Evolutionary conservation across 2,113 vertebrate genomes (phyloP).

Genomic region (Nothocercus julius): DNA sequence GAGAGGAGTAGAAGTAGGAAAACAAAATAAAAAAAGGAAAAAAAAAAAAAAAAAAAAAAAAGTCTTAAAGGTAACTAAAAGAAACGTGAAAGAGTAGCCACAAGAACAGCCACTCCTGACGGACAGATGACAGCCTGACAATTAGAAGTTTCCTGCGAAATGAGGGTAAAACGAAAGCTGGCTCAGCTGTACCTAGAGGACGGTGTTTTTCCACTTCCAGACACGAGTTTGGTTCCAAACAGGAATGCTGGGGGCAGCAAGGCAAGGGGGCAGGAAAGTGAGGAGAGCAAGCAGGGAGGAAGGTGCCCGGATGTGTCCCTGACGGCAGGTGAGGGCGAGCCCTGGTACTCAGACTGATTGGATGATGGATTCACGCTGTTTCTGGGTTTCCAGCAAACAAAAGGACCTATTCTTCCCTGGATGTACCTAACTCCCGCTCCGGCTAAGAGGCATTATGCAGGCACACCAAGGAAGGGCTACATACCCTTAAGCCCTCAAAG

Average conservation of each 20-base stretch:
- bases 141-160: not conserved
- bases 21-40: too few species aligned
- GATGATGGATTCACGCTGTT: constrained; percentile 73
- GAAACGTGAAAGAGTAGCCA: not conserved
- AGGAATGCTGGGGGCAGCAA: not conserved
- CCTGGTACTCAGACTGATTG: constrained; percentile 66
- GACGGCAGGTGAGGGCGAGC: constrained; percentile 54
- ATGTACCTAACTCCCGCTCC: constrained; percentile 67
- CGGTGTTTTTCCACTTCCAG: not conserved
- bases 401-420: constrained; percentile 68
- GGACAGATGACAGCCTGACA: not conserved
- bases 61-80: not conserved
- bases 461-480: constrained; percentile 56
- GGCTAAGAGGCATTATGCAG: constrained; percentile 71
- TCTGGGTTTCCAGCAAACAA: constrained; percentile 63
- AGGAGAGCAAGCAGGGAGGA: not conserved
- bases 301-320: constrained; percentile 32
- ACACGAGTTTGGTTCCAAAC: not conserved
- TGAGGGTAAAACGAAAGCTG: not conserved
- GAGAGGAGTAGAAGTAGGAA: too few species aligned
- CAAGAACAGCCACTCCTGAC: not conserved
- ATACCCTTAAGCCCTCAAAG: constrained; percentile 72
- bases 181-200: not conserved
- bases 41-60: not conserved
- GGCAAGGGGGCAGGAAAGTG: not conserved